Percentiles rank a stretch among this genome's conserved stretches.
phyloP scores from a whole-genome alignment of 2,113 vertebrate species.

The Phaethornis superciliosus region DNA sequence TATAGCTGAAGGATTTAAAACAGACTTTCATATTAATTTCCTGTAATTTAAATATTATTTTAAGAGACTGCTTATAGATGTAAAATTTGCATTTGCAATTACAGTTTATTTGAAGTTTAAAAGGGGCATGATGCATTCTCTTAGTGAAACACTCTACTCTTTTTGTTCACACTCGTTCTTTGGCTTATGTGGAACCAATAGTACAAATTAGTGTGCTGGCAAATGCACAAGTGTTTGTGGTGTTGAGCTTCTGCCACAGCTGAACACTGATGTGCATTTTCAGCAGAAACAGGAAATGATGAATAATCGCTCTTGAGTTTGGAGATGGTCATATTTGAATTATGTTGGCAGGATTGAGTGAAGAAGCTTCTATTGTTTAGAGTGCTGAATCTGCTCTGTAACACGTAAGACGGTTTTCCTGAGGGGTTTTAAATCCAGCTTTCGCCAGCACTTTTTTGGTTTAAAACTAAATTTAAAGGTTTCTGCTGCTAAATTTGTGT shows the following conservation, averaged over 20 bases:
- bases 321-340: background rate
- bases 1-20: conserved; percentile 14
- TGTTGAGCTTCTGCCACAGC: background rate
- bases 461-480: background rate
- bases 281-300: background rate
- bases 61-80: background rate
- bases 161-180: background rate
- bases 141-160: background rate
- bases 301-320: background rate
- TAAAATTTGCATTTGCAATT: background rate
- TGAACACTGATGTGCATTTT: background rate
- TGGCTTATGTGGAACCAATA: background rate
- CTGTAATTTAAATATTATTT: conserved; percentile 27
- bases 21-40: conserved; percentile 27
- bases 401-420: background rate
- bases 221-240: background rate
- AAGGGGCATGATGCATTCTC: background rate
- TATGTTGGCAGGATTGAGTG: background rate
- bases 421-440: background rate
- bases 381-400: background rate
- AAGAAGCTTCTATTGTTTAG: background rate
- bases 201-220: background rate
- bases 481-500: background rate
- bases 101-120: background rate
- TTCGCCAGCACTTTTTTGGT: background rate